Evolutionary conservation across 1,140 invertebrate species (phyloP).

Genomic region (Drosophila kohkoa): DNA sequence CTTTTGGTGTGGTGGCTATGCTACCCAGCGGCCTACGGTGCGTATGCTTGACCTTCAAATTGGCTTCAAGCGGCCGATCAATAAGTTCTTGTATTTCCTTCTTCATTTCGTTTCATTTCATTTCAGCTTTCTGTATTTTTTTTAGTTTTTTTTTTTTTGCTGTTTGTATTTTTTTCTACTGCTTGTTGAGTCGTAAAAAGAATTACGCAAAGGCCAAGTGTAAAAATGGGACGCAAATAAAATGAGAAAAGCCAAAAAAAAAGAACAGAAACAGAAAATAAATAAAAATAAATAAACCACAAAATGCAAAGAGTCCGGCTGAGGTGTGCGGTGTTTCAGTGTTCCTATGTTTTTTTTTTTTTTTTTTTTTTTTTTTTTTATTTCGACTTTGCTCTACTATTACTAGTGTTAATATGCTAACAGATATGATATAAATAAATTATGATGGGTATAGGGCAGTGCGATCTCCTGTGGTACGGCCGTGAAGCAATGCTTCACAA

Average conservation of each 20-base stretch:
- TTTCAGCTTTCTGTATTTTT: slow-evolving; percentile 9
- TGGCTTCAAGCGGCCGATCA: slow-evolving; percentile 72
- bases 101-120: slow-evolving; percentile 44
- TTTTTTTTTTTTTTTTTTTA: no score
- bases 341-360: not conserved
- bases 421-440: no score
- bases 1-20: not conserved
- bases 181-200: slow-evolving; percentile 81
- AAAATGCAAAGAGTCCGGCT: slow-evolving; percentile 32
- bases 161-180: slow-evolving; percentile 46
- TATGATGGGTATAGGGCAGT: no score
- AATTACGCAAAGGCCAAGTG: slow-evolving; percentile 69
- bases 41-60: slow-evolving; percentile 80
- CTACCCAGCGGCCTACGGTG: slow-evolving; percentile 39
- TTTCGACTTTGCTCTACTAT: no score
- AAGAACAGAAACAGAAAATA: slow-evolving; percentile 20
- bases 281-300: slow-evolving; percentile 54
- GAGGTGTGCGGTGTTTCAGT: slow-evolving; percentile 15
- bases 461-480: no score
- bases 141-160: slow-evolving; percentile 13
- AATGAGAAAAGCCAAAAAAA: slow-evolving; percentile 58
- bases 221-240: slow-evolving; percentile 46
- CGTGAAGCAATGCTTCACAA: no score
- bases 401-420: no score
- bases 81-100: slow-evolving; percentile 59